Evolutionary conservation across 2,113 vertebrate species (phyloP).

Genomic region (Murina feae): DNA sequence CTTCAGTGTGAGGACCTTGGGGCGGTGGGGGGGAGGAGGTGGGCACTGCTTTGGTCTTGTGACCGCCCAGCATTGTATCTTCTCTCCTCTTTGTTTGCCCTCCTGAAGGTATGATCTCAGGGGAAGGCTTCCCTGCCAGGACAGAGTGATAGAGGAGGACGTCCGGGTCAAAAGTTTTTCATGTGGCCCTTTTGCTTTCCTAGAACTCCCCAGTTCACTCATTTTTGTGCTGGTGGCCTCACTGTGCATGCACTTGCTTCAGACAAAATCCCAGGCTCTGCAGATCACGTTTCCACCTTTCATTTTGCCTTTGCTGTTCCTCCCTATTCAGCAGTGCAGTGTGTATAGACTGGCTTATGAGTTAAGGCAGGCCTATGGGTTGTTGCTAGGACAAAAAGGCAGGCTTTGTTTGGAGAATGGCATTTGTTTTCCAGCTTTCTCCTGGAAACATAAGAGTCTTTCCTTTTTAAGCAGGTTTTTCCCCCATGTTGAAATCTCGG

Average conservation of each 20-base stretch:
- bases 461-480: slow-evolving; percentile 40
- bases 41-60: neutral
- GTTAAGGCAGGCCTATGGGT: neutral
- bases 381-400: slow-evolving; percentile 65
- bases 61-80: neutral
- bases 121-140: neutral
- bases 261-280: neutral
- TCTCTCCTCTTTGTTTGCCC: neutral
- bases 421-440: slow-evolving; percentile 74
- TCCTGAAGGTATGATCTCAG: neutral
- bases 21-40: too few species aligned
- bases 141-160: neutral
- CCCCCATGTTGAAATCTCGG: neutral
- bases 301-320: neutral
- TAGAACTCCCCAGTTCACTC: neutral
- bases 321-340: slow-evolving; percentile 34
- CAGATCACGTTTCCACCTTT: neutral
- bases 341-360: slow-evolving; percentile 52
- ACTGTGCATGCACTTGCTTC: neutral
- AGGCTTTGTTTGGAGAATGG: slow-evolving; percentile 70
- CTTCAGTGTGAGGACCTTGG: neutral
- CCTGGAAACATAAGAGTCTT: slow-evolving; percentile 67
- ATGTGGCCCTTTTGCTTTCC: neutral
- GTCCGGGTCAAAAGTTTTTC: neutral
- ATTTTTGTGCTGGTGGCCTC: too few species aligned